These are phyloP conservation scores for Mugil cephalus DNA, from an alignment of 2,113 vertebrate species.

Conservation along the genomic window DNA sequence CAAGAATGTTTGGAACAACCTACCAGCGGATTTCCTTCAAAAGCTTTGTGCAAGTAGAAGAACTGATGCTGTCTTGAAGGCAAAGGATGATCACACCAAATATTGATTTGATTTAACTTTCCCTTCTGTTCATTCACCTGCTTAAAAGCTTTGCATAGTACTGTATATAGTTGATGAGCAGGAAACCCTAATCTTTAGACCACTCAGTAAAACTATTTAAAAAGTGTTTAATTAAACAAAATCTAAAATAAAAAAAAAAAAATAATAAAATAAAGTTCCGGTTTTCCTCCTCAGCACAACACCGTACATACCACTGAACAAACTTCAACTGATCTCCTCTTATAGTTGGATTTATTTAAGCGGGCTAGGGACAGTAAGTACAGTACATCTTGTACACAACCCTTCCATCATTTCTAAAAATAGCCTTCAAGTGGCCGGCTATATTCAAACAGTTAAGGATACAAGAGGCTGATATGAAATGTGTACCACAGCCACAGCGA, in stretches of 20 bases:
- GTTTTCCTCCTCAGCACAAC: not conserved
- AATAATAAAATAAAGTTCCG: not conserved
- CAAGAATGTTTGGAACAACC: too few relatives aligned
- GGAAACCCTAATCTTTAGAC: not conserved
- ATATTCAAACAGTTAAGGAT: conserved; percentile 2
- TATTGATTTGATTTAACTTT: too few relatives aligned
- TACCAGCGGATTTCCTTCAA: too few relatives aligned
- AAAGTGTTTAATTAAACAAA: too few relatives aligned
- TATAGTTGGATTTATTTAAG: not conserved
- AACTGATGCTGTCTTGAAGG: too few relatives aligned
- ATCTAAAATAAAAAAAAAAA: not conserved
- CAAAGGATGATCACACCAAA: too few relatives aligned
- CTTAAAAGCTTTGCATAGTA: too few relatives aligned
- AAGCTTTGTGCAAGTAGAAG: too few relatives aligned
- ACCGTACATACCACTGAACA: not conserved
- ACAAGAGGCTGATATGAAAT: conserved; percentile 5
- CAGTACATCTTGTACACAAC: not conserved
- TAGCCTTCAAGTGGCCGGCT: not conserved
- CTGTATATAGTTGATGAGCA: too few relatives aligned
- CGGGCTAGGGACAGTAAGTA: not conserved
- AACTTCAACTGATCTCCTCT: conserved; percentile 9
- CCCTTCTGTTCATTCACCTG: too few relatives aligned
- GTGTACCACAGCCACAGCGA: not conserved
- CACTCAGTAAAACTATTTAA: not conserved
- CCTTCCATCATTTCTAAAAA: conserved; percentile 18